Evolutionary conservation across 2,113 vertebrate species (phyloP).

Genomic region (Eidolon helvum): DNA sequence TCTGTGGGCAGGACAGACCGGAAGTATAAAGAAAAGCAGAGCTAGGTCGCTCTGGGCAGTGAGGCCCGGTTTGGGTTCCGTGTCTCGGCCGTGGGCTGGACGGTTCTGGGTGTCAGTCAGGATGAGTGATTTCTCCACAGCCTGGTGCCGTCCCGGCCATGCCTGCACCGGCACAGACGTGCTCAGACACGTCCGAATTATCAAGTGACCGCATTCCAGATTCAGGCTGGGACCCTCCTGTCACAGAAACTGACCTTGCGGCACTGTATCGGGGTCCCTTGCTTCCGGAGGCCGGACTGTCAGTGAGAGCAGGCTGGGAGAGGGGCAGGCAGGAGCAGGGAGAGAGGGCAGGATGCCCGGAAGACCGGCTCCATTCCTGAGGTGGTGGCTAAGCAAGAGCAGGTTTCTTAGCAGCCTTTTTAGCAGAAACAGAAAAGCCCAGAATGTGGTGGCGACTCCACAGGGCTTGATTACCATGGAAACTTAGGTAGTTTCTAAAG

Average conservation of each 20-base stretch:
- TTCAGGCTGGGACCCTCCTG: neutral
- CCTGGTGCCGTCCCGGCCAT: neutral
- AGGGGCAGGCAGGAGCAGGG: neutral
- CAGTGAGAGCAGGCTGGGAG: neutral
- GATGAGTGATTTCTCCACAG: neutral
- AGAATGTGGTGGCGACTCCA: slow-evolving; percentile 41
- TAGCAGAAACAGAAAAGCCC: slow-evolving; percentile 8
- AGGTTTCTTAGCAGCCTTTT: neutral
- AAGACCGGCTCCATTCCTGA: neutral
- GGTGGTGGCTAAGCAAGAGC: neutral
- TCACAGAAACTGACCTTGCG: rapidly evolving
- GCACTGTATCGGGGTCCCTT: neutral
- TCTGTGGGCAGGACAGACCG: neutral
- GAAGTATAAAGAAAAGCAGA: neutral
- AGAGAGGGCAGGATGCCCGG: neutral
- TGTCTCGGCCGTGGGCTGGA: neutral
- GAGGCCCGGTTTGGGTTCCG: neutral
- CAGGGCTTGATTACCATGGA: slow-evolving; percentile 76
- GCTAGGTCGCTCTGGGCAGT: neutral
- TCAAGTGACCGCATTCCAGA: neutral
- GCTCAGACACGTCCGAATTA: neutral
- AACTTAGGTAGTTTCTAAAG: slow-evolving; percentile 75
- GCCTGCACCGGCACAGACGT: neutral
- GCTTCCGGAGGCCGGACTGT: neutral
- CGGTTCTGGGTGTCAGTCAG: neutral